Base-by-base conservation (phyloP, 2,888 invertebrate species). In the Apotomis turbidana region DNA sequence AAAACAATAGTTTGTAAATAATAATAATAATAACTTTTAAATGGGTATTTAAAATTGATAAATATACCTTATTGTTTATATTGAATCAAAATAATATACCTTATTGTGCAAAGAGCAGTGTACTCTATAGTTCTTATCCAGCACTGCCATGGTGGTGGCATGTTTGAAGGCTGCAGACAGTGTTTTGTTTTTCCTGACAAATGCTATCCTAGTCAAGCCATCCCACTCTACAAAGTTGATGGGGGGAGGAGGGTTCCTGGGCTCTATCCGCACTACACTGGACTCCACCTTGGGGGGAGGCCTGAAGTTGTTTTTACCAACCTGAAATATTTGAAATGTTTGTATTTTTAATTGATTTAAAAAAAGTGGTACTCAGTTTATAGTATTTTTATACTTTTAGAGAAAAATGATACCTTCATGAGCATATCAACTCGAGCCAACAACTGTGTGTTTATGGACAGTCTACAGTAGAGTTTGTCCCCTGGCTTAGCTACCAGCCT, bases 271-370 rank as follows among this genome's bases (percentile, higher is more conserved):
- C 0, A 99, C 99, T 3, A 99, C 99, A 89, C 97, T 97, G 0
- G 99, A 99, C 88, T 99, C 99, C 0, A 99, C 99, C 95, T 99
- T 99, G 5, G 99, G 99, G 57, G 99, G 99, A 15, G 99, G 99
- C 76, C 97, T 95, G 85, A 99, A 99, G 91, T 99, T 99, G 88
- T 99, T 99, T 92, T 97, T 98, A 1, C 99, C 99, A 81, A 99
- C 98, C 96, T 96, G 87, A 77, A 81, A 57, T 44, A 12, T 61
- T 6, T 27, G 27, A 27, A 27, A 27, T 27, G 27, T 27, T 9
- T 49, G 12, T 10, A 49, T 9, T 49, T 49, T 27, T 27, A 27
- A 27, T 27, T 27, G 27, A 27, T 2, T 27, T 27, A 27, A 27
- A 27, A 27, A 27, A 27, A 27, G 27, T 27, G 27, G 27, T 27